phyloP scores from a whole-genome alignment of 2,888 invertebrate species.

The Zygothrica quintamaculata region DNA sequence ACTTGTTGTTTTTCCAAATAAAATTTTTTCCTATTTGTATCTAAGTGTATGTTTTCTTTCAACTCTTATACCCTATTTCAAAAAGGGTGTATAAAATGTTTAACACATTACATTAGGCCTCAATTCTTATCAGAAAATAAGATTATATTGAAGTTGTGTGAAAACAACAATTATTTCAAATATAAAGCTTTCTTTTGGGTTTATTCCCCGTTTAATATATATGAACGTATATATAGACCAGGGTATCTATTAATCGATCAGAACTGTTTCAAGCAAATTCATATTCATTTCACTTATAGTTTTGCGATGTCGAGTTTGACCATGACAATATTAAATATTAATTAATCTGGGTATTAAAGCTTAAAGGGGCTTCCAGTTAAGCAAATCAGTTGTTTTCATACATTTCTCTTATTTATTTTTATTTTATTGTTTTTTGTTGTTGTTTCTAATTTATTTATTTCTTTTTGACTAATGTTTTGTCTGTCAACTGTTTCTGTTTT shows the following conservation, averaged over 20 bases:
- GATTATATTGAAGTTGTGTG: slow-evolving; percentile 2
- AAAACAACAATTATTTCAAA: too few relatives aligned
- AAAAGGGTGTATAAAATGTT: neutral
- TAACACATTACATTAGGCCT: too few relatives aligned
- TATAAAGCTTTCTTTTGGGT: too few relatives aligned
- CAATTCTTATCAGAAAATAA: too few relatives aligned
- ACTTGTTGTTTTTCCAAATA: slow-evolving; percentile 53
- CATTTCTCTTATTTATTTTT: neutral
- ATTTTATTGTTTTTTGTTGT: slow-evolving; percentile 7
- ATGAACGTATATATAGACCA: neutral
- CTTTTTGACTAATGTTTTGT: slow-evolving; percentile 33
- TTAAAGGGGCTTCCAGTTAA: slow-evolving; percentile 40
- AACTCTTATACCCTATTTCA: slow-evolving; percentile 8
- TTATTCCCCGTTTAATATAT: slow-evolving; percentile 11
- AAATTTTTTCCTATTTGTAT: slow-evolving; percentile 33
- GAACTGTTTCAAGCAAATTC: neutral
- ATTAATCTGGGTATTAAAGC: slow-evolving; percentile 69
- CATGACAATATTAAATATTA: slow-evolving; percentile 78
- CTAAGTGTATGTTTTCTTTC: slow-evolving; percentile 31
- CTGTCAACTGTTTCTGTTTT: slow-evolving; percentile 38
- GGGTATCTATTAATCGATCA: neutral
- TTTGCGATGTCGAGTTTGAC: slow-evolving; percentile 58
- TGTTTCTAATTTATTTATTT: slow-evolving; percentile 18
- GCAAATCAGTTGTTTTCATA: slow-evolving; percentile 19
- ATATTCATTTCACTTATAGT: slow-evolving; percentile 49